A percentile compares a stretch with the other conserved stretches of the same genome.
Conservation (phyloP, 2,797 vertebrate species). For the Oryzias dopingdopingensis region DNA sequence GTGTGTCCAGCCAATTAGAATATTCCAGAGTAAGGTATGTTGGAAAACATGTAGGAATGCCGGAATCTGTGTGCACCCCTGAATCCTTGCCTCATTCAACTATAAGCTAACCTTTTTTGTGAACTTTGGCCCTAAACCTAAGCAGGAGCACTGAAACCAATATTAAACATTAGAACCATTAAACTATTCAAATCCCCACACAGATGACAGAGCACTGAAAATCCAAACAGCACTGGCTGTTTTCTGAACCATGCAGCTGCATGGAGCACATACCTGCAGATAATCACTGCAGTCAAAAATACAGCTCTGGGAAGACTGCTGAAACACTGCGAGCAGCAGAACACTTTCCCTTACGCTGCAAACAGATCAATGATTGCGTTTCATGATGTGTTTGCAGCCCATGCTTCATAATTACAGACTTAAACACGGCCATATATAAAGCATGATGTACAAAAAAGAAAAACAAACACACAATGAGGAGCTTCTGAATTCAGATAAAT, state of each 20-base stretch:
- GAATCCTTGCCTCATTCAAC: no score
- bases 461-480: slow-evolving; percentile 15
- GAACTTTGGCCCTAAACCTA: no score
- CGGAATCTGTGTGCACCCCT: no score
- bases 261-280: neutral
- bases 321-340: slow-evolving; percentile 8
- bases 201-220: slow-evolving; percentile 5
- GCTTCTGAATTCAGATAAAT: slow-evolving; percentile 54
- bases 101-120: no score
- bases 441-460: no score
- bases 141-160: no score
- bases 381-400: slow-evolving; percentile 36
- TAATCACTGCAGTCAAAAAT: slow-evolving; percentile 14
- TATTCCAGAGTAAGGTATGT: no score
- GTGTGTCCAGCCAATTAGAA: no score
- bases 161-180: no score
- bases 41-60: no score
- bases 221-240: slow-evolving; percentile 9
- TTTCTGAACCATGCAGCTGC: slow-evolving; percentile 9
- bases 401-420: slow-evolving; percentile 26
- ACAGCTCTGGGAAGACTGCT: slow-evolving; percentile 6
- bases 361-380: slow-evolving; percentile 33
- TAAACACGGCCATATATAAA: no score
- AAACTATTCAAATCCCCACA: slow-evolving; percentile 5
- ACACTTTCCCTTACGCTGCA: slow-evolving; percentile 23